phyloP scores from a whole-genome alignment of 2,113 vertebrate species.

The Eretmochelys imbricata region DNA sequence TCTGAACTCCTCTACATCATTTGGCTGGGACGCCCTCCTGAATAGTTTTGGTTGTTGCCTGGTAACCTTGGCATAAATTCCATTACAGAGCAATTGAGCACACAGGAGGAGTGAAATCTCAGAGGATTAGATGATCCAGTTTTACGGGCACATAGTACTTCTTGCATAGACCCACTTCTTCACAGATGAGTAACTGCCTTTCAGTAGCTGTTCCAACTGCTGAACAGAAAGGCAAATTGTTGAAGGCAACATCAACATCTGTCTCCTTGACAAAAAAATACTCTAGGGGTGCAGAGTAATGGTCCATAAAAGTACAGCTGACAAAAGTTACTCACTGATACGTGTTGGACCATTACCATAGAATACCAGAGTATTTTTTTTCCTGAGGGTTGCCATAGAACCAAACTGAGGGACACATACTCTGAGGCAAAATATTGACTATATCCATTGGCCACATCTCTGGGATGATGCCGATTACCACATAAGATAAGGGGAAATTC shows the following conservation, averaged over 20 bases:
- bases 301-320: neutral
- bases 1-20: neutral
- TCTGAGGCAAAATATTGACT: neutral
- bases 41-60: neutral
- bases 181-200: neutral
- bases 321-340: too few species aligned
- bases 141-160: neutral
- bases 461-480: neutral
- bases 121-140: neutral
- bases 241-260: neutral
- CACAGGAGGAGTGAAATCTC: neutral
- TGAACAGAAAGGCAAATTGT: neutral
- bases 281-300: neutral
- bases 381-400: neutral
- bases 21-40: neutral
- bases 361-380: neutral
- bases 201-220: neutral
- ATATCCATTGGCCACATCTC: neutral
- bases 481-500: neutral
- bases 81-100: neutral
- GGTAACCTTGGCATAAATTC: neutral
- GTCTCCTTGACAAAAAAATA: neutral
- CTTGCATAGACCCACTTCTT: neutral
- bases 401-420: fast-evolving
- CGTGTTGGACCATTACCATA: neutral